phyloP scores from a whole-genome alignment of 2,797 vertebrate species.

The Oreortyx pictus region DNA sequence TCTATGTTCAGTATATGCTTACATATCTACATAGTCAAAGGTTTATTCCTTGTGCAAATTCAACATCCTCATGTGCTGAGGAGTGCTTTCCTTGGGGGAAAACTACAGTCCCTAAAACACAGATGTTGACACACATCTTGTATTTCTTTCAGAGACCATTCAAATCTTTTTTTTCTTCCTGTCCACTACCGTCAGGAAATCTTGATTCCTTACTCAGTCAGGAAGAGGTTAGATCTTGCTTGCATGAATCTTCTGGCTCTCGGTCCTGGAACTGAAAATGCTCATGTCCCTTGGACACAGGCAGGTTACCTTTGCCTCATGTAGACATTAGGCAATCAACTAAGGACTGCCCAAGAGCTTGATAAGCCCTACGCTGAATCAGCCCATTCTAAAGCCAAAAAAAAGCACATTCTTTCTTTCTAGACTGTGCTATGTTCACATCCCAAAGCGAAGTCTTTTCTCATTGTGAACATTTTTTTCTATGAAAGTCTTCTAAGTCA shows the following conservation, averaged over 20 bases:
- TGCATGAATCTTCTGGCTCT: rapidly evolving
- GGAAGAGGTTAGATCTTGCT: not conserved
- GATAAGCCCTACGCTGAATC: not conserved
- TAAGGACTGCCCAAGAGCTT: not conserved
- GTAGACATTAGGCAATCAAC: not conserved
- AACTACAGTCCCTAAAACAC: not conserved
- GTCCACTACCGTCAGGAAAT: not conserved
- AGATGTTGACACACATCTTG: not conserved
- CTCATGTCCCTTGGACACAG: not conserved
- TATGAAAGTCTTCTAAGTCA: not conserved
- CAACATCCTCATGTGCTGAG: not conserved
- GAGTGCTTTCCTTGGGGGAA: not conserved
- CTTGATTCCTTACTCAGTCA: not conserved
- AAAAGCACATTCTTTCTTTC: not conserved
- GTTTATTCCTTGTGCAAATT: not conserved
- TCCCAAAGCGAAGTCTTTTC: not conserved
- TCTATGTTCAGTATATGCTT: not conserved
- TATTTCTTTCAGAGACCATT: not conserved
- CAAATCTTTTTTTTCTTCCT: not conserved
- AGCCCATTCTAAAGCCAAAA: not conserved
- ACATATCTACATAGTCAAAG: not conserved
- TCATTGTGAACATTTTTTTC: not conserved
- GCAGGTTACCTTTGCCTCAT: not conserved
- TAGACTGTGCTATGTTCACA: not conserved
- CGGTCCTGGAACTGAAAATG: not conserved